Evolutionary conservation across 1,140 invertebrate genomes (phyloP), one percentile per base, ranked within the genome.

Genomic region (Drosophila bocqueti): DNA sequence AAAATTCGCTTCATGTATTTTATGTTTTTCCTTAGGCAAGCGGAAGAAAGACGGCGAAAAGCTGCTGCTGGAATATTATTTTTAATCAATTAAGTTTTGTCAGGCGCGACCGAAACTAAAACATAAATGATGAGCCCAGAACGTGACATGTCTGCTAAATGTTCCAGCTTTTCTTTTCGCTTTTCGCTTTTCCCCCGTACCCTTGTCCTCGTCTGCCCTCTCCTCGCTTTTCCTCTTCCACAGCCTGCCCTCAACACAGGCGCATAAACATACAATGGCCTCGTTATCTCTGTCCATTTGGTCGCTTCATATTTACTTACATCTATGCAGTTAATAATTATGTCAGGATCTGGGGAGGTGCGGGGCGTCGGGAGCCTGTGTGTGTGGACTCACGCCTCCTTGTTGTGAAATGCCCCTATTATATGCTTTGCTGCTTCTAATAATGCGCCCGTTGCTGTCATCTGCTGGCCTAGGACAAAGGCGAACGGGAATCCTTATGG

Each of bases 351-450:
- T 76, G 54, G 52, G 42, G 68, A 11, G 3, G 21, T 24, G 34
- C 13, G 52, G 18, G 31, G 8, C 9, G 58, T 42, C 45, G 52
- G 36, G 40, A 43, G 61, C 47, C 49, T 68, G 60, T 58, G 50
- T 76, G 63, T 66, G 59, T 72, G 55, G 74, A 38, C 80, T 86
- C 80, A 86, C 83, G 83, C 80, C 83, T 87, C 81, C 84, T 83
- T 83, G 83, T 87, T 83, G 74, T 89, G 84, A 77, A 89, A 90
- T 89, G 82, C 85, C 84, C 84, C 81, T 89, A 89, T 89, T 90
- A 89, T 89, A 84, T 90, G 84, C 84, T 89, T 78, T 84, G 85
- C 55, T 89, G 85, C 84, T 89, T 89, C 84, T 89, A 90, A 81
- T 89, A 89, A 89, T 89, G 81, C 75, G 84, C 84, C 77, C 81